Conservation (phyloP, 2,113 vertebrate genomes). For the Pristiophorus japonicus region DNA sequence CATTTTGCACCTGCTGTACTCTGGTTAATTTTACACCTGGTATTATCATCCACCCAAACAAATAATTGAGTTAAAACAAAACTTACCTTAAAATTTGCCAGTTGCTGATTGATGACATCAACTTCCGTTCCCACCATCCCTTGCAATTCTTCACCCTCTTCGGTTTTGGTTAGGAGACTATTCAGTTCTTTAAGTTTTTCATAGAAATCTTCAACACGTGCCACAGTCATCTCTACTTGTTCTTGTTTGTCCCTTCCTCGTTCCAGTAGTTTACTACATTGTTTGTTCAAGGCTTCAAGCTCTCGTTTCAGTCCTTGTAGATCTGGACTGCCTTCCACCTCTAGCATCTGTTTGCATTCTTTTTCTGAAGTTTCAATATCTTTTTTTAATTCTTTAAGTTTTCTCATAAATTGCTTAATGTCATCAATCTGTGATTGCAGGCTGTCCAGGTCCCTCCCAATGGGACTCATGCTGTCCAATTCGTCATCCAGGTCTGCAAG, state of each 20-base stretch:
- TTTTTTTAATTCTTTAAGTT: conserved; percentile 61
- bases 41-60: not conserved
- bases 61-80: not conserved
- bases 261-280: conserved; percentile 80
- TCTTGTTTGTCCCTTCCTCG: conserved; percentile 71
- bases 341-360: conserved; percentile 78
- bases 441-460: conserved; percentile 79
- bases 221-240: conserved; percentile 71
- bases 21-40: not conserved
- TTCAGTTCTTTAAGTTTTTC: conserved; percentile 68
- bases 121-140: conserved; percentile 84
- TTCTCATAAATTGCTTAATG: conserved; percentile 67
- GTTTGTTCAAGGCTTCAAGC: conserved; percentile 83
- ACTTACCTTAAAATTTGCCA: conserved; percentile 90
- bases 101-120: conserved; percentile 84
- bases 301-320: conserved; percentile 81
- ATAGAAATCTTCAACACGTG: conserved; percentile 79
- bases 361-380: conserved; percentile 73
- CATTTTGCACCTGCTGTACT: not conserved
- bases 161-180: conserved; percentile 65
- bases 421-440: conserved; percentile 88
- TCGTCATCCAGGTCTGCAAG: conserved; percentile 89
- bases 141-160: conserved; percentile 74
- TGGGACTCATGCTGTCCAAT: conserved; percentile 81
- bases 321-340: conserved; percentile 84